A percentile compares a stretch with the other conserved stretches of the same genome.
Evolutionary conservation across 2,113 vertebrate species (phyloP).

Genomic region (Prunella himalayana): DNA sequence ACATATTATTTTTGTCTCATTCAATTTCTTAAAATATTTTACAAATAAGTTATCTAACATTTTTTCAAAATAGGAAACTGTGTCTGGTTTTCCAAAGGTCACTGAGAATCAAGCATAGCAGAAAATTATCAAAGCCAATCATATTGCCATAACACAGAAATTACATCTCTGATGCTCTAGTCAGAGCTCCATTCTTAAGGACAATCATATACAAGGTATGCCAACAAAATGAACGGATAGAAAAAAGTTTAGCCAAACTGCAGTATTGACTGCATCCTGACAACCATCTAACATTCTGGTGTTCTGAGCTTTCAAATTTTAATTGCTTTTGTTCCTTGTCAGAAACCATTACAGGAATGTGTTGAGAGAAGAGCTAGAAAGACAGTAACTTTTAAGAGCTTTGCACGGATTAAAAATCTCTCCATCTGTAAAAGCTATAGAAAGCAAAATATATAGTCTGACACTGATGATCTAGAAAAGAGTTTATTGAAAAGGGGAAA

Average conservation of each 20-base stretch:
- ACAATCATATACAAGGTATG: not conserved
- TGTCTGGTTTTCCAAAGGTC: not conserved
- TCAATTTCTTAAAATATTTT: not conserved
- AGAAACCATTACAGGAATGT: not conserved
- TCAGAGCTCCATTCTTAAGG: not conserved
- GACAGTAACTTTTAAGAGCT: not conserved
- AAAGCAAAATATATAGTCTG: not conserved
- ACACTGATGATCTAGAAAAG: not conserved
- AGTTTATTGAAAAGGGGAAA: not conserved
- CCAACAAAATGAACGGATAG: not conserved
- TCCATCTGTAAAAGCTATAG: not conserved
- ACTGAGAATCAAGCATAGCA: not conserved
- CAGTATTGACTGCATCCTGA: not conserved
- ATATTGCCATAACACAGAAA: not conserved
- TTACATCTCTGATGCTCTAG: not conserved
- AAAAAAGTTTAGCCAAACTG: not conserved
- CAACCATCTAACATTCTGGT: not conserved
- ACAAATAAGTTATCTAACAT: not conserved
- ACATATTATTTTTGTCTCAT: not conserved
- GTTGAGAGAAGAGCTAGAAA: not conserved
- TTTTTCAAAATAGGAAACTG: not conserved
- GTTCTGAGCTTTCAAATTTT: not conserved
- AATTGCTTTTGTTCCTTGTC: not conserved
- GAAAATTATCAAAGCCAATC: not conserved
- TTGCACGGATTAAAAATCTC: not conserved